Evolutionary conservation across 2,113 vertebrate genomes (phyloP).

Genomic region (Microcebus griseorufus): DNA sequence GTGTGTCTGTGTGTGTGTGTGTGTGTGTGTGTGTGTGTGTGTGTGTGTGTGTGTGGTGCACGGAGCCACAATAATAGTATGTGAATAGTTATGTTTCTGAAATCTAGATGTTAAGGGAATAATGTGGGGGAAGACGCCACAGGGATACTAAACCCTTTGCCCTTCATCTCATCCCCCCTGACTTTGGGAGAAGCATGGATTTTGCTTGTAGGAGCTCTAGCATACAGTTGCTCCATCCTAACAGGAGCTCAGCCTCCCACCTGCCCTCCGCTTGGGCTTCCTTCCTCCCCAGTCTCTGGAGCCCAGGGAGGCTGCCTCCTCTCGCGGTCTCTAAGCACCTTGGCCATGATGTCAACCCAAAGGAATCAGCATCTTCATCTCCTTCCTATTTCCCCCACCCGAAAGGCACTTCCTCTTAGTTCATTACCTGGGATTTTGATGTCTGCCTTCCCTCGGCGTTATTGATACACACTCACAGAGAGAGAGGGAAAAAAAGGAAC

Average conservation of each 20-base stretch:
- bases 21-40: background rate
- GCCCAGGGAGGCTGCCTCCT: background rate
- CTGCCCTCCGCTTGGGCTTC: background rate
- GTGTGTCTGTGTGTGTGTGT: no score
- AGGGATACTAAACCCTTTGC: background rate
- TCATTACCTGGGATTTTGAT: constrained; percentile 72
- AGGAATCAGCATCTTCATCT: constrained; percentile 40
- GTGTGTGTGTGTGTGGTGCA: background rate
- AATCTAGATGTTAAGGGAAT: background rate
- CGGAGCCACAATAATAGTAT: background rate
- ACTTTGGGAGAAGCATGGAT: background rate
- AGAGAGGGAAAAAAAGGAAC: constrained; percentile 52
- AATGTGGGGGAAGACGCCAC: background rate
- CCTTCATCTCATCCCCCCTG: background rate
- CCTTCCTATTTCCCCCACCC: constrained; percentile 73
- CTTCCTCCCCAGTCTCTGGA: background rate
- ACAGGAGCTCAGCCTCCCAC: background rate
- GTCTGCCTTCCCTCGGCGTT: constrained; percentile 14
- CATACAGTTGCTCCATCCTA: background rate
- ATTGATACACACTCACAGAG: constrained; percentile 38
- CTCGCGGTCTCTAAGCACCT: background rate
- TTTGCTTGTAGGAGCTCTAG: background rate
- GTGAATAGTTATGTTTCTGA: background rate
- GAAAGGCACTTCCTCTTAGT: constrained; percentile 75
- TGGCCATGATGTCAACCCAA: constrained; percentile 64